Evolutionary conservation across 2,113 vertebrate species (phyloP).

Genomic region (Dasypus novemcinctus): DNA sequence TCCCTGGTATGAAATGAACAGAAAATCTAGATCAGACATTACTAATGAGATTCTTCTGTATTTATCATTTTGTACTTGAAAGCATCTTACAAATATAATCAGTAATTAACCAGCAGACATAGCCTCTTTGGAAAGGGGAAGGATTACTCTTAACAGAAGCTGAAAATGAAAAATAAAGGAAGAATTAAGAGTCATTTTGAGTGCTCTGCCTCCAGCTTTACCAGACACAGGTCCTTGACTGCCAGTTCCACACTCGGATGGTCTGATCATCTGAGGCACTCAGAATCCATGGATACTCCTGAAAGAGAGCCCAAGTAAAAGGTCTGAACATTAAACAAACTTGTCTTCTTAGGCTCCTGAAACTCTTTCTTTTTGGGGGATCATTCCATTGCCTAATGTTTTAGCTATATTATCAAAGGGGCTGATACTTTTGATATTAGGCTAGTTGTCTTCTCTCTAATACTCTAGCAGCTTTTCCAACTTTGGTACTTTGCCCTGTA

Average conservation of each 20-base stretch:
- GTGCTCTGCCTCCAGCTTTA: slow-evolving; percentile 77
- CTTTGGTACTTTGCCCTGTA: not conserved
- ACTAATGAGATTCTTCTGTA: not conserved
- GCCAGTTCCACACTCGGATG: slow-evolving; percentile 99
- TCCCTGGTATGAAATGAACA: slow-evolving; percentile 35
- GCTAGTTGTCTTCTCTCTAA: not conserved
- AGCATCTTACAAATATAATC: slow-evolving; percentile 10
- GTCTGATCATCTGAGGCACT: slow-evolving; percentile 98
- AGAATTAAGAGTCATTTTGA: not conserved
- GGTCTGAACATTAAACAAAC: slow-evolving; percentile 4
- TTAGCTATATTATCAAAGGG: not conserved
- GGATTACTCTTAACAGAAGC: not conserved
- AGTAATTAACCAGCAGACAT: slow-evolving; percentile 3
- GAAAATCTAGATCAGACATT: slow-evolving; percentile 7
- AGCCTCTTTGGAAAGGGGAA: not conserved
- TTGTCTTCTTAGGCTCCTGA: not conserved
- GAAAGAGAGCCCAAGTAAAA: slow-evolving; percentile 64
- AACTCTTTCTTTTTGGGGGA: not conserved
- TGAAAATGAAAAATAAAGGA: not conserved
- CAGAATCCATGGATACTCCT: slow-evolving; percentile 99
- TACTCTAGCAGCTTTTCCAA: not conserved
- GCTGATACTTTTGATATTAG: not conserved
- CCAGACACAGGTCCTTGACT: slow-evolving; percentile 97
- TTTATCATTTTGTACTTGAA: not conserved
- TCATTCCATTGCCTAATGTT: not conserved